phyloP scores from a whole-genome alignment of 2,888 invertebrate species.

The Noctua janthina region DNA sequence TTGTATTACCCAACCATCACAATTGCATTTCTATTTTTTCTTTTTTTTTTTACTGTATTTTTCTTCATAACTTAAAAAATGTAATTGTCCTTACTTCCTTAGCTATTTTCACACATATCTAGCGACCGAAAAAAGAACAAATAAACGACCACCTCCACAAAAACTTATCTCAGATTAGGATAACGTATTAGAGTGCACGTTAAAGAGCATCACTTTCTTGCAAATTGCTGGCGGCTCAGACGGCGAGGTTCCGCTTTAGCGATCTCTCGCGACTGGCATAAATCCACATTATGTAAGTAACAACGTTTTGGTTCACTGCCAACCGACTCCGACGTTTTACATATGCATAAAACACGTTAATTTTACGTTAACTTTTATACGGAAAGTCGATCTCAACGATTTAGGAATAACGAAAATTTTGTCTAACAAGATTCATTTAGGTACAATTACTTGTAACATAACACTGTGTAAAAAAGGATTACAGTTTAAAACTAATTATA shows the following conservation, averaged over 20 bases:
- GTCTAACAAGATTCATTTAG: background rate
- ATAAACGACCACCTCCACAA: constrained; percentile 39
- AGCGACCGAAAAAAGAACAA: constrained; percentile 5
- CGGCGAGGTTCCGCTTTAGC: constrained; percentile 65
- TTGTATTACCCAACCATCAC: background rate
- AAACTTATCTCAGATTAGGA: constrained; percentile 70
- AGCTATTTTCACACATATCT: background rate
- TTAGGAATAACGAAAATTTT: background rate
- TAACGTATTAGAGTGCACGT: constrained; percentile 64
- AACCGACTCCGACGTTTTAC: constrained; percentile 75
- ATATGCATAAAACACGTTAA: constrained; percentile 55
- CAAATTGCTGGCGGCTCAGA: constrained; percentile 83
- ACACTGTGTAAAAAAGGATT: no score
- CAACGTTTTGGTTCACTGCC: constrained; percentile 88
- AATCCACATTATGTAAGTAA: constrained; percentile 87
- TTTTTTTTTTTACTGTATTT: background rate
- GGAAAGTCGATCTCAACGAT: background rate
- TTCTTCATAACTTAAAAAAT: no score
- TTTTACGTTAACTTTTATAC: constrained; percentile 42
- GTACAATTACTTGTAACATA: background rate
- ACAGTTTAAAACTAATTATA: no score
- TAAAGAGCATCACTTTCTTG: constrained; percentile 73
- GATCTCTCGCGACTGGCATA: constrained; percentile 80
- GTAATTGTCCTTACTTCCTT: no score
- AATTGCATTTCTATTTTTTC: background rate